Conservation (phyloP, 2,113 vertebrate genomes). For the Dissostichus mawsoni region DNA sequence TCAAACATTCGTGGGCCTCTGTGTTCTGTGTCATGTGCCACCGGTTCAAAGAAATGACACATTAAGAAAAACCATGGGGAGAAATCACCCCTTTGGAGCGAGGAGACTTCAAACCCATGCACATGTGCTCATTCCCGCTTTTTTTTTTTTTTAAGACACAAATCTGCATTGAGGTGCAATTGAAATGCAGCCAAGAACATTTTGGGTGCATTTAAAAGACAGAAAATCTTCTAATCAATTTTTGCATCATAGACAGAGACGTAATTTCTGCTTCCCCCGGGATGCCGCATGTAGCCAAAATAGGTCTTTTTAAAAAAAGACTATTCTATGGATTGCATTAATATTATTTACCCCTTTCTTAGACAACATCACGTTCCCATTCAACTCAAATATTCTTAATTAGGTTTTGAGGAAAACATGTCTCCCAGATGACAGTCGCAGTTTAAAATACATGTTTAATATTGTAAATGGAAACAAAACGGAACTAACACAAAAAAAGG, state of each 20-base stretch:
- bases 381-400: too few species aligned
- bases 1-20: conserved; percentile 71
- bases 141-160: background rate
- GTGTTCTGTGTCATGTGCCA: conserved; percentile 68
- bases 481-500: too few species aligned
- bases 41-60: conserved; percentile 64
- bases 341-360: too few species aligned
- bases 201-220: conserved; percentile 27
- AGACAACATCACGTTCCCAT: too few species aligned
- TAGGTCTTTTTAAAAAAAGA: too few species aligned
- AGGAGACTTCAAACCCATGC: conserved; percentile 32
- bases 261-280: background rate
- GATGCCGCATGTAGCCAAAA: background rate
- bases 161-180: conserved; percentile 18
- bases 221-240: conserved; percentile 4
- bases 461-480: too few species aligned
- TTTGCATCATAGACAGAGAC: background rate
- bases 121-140: conserved; percentile 2
- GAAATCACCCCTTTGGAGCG: conserved; percentile 46
- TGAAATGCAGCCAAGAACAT: conserved; percentile 32
- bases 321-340: too few species aligned
- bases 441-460: too few species aligned
- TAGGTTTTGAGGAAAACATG: too few species aligned
- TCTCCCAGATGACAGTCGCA: too few species aligned
- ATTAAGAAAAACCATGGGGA: conserved; percentile 54